Conservation (phyloP, 2,797 vertebrate genomes). For the Mormyrops attenuatus region DNA sequence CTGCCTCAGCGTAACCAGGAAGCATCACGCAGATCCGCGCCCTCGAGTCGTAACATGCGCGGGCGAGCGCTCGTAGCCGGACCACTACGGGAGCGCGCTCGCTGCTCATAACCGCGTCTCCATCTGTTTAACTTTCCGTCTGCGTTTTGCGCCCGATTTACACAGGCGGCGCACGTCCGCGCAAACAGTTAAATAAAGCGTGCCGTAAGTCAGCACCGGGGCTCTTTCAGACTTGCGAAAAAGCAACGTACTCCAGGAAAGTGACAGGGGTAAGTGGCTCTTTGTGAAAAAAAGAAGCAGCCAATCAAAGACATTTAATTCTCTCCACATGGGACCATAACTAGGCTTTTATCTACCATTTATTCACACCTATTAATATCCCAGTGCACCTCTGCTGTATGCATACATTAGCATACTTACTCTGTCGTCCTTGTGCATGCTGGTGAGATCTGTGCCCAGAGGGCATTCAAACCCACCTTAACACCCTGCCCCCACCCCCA, state of each 20-base stretch:
- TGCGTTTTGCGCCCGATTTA: not conserved
- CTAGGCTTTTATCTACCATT: constrained; percentile 2
- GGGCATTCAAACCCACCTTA: not conserved
- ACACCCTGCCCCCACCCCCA: too few relatives aligned
- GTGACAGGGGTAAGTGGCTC: not conserved
- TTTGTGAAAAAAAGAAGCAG: constrained; percentile 6
- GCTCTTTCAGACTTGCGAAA: not conserved
- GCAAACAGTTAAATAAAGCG: not conserved
- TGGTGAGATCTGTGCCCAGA: not conserved
- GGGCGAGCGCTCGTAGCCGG: not conserved
- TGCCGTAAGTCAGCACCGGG: not conserved
- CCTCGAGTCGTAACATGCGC: not conserved
- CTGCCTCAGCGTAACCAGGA: not conserved
- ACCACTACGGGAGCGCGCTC: not conserved
- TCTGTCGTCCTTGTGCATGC: not conserved
- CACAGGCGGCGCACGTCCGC: not conserved
- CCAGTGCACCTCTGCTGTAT: not conserved
- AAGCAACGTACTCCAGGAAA: not conserved
- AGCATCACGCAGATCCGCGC: not conserved
- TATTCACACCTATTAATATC: not conserved
- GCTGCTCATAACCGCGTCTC: not conserved
- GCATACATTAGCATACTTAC: not conserved
- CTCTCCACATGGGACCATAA: constrained; percentile 8
- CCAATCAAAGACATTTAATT: constrained; percentile 17
- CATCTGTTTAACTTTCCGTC: not conserved